A percentile compares a stretch with the other conserved stretches of the same genome.
Conservation (phyloP, 30 jellyfish, hydroid and myxozoan genomes). For the Calvadosia cruxmelitensis region DNA sequence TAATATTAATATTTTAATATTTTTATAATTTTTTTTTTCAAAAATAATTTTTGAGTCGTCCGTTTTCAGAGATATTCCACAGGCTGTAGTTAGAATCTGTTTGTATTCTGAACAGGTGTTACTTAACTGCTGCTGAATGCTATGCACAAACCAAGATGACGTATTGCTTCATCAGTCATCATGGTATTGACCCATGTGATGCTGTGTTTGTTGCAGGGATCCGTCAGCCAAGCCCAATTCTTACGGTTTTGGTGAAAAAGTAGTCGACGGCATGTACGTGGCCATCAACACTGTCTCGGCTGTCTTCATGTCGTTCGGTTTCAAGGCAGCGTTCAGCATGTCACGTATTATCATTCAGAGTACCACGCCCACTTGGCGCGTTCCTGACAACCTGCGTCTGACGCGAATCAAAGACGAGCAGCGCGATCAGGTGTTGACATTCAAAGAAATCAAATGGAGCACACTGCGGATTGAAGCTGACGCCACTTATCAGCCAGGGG, state of each 20-base stretch:
- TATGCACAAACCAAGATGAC: too few relatives aligned
- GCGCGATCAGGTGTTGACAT: conserved; percentile 71
- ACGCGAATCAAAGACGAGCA: conserved; percentile 85
- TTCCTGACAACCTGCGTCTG: conserved; percentile 48
- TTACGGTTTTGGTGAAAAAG: conserved; percentile 91
- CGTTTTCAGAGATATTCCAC: too few relatives aligned
- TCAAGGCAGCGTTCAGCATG: conserved; percentile 86
- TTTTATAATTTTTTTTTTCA: too few relatives aligned
- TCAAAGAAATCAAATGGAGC: conserved; percentile 91
- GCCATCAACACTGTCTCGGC: conserved; percentile 80
- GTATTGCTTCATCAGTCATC: too few relatives aligned
- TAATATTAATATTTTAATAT: too few relatives aligned
- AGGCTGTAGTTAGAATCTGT: too few relatives aligned
- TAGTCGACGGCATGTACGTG: conserved; percentile 93
- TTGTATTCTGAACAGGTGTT: too few relatives aligned
- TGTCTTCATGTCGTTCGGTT: conserved; percentile 75
- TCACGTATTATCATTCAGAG: conserved; percentile 79
- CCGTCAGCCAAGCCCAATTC: conserved; percentile 43
- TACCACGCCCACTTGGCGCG: conserved; percentile 76
- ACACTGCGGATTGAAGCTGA: conserved; percentile 88
- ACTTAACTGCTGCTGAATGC: too few relatives aligned
- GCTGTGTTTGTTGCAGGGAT: neutral
- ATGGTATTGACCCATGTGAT: neutral
- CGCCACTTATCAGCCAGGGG: conserved; percentile 84
- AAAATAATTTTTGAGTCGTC: too few relatives aligned